Evolutionary conservation across 1,140 invertebrate genomes (phyloP).

Genomic region (Drosophila repletoides): DNA sequence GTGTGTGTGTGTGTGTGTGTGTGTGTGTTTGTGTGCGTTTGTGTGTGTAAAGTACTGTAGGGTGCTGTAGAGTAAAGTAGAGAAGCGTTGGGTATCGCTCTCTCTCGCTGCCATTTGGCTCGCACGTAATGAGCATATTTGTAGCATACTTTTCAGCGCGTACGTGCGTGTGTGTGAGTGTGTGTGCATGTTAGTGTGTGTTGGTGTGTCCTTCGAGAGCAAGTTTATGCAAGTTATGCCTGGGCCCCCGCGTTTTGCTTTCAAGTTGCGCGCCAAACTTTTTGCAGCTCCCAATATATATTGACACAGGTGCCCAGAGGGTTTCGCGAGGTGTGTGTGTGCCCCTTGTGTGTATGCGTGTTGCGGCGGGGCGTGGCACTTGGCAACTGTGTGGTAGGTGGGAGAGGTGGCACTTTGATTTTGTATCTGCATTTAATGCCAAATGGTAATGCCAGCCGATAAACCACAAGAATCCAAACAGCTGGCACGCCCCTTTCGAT

Average conservation of each 20-base stretch:
- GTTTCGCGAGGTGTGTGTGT: neutral
- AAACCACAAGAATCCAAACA: conserved; percentile 1
- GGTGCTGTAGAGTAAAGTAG: neutral
- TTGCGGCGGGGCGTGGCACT: conserved; percentile 6
- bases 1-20: neutral
- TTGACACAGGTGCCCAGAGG: conserved; percentile 45
- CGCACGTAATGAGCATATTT: conserved; percentile 77
- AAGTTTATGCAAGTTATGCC: conserved; percentile 73
- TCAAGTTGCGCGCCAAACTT: conserved; percentile 37
- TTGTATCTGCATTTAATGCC: conserved; percentile 45
- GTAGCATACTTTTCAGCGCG: conserved; percentile 69
- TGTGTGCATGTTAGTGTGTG: conserved; percentile 2
- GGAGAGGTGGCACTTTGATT: conserved; percentile 22
- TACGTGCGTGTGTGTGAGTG: conserved; percentile 49
- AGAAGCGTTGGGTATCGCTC: neutral
- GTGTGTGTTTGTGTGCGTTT: neutral
- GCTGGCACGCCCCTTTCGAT: neutral
- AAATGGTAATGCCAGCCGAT: conserved; percentile 27
- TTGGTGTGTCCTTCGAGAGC: conserved; percentile 61
- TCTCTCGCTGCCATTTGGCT: conserved; percentile 50
- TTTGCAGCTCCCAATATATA: conserved; percentile 23
- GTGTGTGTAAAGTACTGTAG: no score
- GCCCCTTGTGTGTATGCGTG: neutral
- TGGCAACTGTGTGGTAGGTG: neutral
- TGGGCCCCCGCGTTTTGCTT: conserved; percentile 40